phyloP scores from a whole-genome alignment of 2,888 invertebrate genomes.

The Leptopilina drosophilae region DNA sequence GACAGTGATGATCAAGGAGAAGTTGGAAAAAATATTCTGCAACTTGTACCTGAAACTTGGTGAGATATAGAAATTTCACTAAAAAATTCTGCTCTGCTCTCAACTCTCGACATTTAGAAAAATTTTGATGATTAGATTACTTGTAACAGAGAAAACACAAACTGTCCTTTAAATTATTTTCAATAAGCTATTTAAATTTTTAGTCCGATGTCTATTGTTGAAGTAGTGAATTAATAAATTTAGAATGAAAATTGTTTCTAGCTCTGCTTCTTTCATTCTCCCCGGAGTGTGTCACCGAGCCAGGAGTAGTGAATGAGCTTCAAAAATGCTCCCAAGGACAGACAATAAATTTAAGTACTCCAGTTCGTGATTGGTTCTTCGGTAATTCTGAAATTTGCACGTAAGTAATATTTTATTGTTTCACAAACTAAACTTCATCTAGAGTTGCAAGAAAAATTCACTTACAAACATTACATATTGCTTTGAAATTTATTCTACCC shows the following conservation, averaged over 20 bases:
- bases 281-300: background rate
- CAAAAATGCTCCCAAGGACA: background rate
- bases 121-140: too few relatives aligned
- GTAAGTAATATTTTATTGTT: background rate
- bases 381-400: constrained; percentile 7
- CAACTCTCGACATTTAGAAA: too few relatives aligned
- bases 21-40: constrained; percentile 2
- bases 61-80: background rate
- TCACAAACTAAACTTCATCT: background rate
- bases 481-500: too few relatives aligned
- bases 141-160: too few relatives aligned
- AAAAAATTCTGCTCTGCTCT: background rate
- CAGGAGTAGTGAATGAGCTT: background rate
- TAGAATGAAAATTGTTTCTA: background rate
- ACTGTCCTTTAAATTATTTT: too few relatives aligned
- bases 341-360: background rate
- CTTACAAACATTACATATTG: too few relatives aligned
- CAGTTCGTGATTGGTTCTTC: constrained; percentile 16
- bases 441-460: too few relatives aligned
- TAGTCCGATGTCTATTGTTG: too few relatives aligned
- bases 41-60: constrained; percentile 2
- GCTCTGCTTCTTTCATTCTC: constrained; percentile 5
- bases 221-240: too few relatives aligned
- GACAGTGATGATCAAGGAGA: background rate
- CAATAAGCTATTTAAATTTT: too few relatives aligned